phyloP scores from a whole-genome alignment of 2,888 invertebrate genomes.

The Eilema caniola region DNA sequence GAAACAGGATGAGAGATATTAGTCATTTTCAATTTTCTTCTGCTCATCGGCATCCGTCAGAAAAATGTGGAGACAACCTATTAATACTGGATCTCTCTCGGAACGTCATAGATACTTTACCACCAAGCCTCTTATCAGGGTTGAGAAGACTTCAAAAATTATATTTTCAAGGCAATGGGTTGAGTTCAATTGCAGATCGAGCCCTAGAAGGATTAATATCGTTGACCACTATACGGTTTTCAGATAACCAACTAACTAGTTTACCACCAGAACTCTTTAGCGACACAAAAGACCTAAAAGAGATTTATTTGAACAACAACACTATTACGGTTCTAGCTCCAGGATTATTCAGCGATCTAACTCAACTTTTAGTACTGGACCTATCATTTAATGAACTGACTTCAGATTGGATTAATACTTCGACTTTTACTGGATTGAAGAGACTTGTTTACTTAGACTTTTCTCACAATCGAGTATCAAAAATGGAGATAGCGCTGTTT shows the following conservation, averaged over 20 bases:
- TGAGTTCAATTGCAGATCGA: slow-evolving; percentile 92
- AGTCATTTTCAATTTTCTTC: slow-evolving; percentile 90
- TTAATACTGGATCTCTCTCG: slow-evolving; percentile 91
- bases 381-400: slow-evolving; percentile 93
- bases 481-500: slow-evolving; percentile 92
- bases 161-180: slow-evolving; percentile 92
- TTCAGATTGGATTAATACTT: slow-evolving; percentile 93
- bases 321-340: slow-evolving; percentile 93
- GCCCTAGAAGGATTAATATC: slow-evolving; percentile 92
- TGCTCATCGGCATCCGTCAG: slow-evolving; percentile 85
- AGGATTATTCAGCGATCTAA: slow-evolving; percentile 92
- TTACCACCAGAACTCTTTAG: slow-evolving; percentile 94
- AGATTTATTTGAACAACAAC: slow-evolving; percentile 94
- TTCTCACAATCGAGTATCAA: slow-evolving; percentile 91
- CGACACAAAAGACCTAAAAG: slow-evolving; percentile 92
- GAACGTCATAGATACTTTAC: slow-evolving; percentile 92
- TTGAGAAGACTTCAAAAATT: slow-evolving; percentile 91
- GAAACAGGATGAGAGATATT: slow-evolving; percentile 92
- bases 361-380: slow-evolving; percentile 92
- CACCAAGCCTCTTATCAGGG: slow-evolving; percentile 90
- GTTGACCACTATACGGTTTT: slow-evolving; percentile 91
- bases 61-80: slow-evolving; percentile 90
- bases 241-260: slow-evolving; percentile 93
- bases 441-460: slow-evolving; percentile 92
- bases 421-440: slow-evolving; percentile 92